Evolutionary conservation across 37 sponge, comb jelly and placozoan species (phyloP), one percentile per base, ranked within the genome.

Genomic region (Ianthella basta): DNA sequence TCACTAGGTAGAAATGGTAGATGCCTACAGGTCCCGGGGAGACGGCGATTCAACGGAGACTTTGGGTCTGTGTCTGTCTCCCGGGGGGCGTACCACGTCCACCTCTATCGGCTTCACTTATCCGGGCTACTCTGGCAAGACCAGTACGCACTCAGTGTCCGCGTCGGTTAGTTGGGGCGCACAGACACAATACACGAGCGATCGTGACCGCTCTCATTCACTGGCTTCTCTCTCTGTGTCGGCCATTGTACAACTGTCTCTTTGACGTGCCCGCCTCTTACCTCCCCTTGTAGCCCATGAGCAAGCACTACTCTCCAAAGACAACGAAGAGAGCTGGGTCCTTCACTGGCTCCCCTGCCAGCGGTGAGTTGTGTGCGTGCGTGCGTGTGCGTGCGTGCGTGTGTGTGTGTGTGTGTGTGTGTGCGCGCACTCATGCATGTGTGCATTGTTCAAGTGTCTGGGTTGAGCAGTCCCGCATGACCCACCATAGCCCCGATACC

Each of bases 261-360:
- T 3, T 44, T 3, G 3, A 8, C 50, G 50, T 44, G 50, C 50
- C 6, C 8, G 50, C 8, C 6, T 44, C 50, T 4, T 2, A 4
- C 29, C 10, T 61, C 29, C 10, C 27, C 10, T 4, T 61, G 24
- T 61, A 61, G 64, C 64, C 64, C 27, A 75, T 75, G 78, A 36
- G 24, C 54, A 75, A 75, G 78, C 37, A 75, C 53, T 75, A 32
- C 78, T 75, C 78, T 21, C 78, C 78, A 41, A 75, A 75, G 53
- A 24, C 38, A 36, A 44, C 37, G n/a, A 75, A 75, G 10, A 32
- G 78, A 36, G 53, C 78, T 18, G 78, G 78, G 1, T 75, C 78
- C 53, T 32, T 75, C 78, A 41, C 78, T 75, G 78, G 78, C 44
- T 36, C 38, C 24, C 53, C 78, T 40, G 78, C 78, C n/a, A 50